These are phyloP conservation scores for Troilus luridus DNA, from an alignment of 2,888 invertebrate species.

Conservation along the genomic window DNA sequence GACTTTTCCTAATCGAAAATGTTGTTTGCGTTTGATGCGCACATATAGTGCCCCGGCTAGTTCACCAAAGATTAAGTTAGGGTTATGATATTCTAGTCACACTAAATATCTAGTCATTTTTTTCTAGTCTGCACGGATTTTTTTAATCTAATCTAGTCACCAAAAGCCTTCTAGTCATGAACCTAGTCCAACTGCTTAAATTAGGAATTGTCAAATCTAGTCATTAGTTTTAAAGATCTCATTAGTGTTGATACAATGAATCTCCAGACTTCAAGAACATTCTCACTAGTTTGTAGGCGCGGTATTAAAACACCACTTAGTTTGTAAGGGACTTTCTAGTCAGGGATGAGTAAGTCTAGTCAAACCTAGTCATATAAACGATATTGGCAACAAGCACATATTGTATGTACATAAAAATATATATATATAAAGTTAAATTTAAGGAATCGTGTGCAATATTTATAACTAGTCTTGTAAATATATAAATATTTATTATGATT, in stretches of 20 bases:
- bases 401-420: slow-evolving; percentile 28
- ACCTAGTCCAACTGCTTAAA: slow-evolving; percentile 38
- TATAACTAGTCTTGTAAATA: slow-evolving; percentile 60
- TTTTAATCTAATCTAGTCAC: slow-evolving; percentile 51
- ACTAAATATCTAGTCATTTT: slow-evolving; percentile 46
- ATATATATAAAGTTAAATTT: slow-evolving; percentile 58
- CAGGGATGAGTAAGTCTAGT: slow-evolving; percentile 62
- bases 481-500: slow-evolving; percentile 9
- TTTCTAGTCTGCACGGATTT: slow-evolving; percentile 42
- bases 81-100: slow-evolving; percentile 52
- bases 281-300: slow-evolving; percentile 55
- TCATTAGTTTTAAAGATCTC: slow-evolving; percentile 56
- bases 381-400: slow-evolving; percentile 43
- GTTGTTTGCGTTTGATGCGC: slow-evolving; percentile 47
- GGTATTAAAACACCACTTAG: slow-evolving; percentile 57
- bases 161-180: slow-evolving; percentile 41
- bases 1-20: slow-evolving; percentile 38
- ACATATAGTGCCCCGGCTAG: slow-evolving; percentile 63
- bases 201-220: slow-evolving; percentile 5
- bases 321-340: slow-evolving; percentile 58
- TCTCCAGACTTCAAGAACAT: slow-evolving; percentile 60
- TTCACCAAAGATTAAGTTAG: slow-evolving; percentile 62
- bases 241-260: slow-evolving; percentile 55
- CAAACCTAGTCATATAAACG: slow-evolving; percentile 57
- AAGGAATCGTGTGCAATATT: slow-evolving; percentile 61